Percentiles rank a stretch among this genome's conserved stretches.
Conservation (phyloP, 2,888 invertebrate species). For the Phortica magna region DNA sequence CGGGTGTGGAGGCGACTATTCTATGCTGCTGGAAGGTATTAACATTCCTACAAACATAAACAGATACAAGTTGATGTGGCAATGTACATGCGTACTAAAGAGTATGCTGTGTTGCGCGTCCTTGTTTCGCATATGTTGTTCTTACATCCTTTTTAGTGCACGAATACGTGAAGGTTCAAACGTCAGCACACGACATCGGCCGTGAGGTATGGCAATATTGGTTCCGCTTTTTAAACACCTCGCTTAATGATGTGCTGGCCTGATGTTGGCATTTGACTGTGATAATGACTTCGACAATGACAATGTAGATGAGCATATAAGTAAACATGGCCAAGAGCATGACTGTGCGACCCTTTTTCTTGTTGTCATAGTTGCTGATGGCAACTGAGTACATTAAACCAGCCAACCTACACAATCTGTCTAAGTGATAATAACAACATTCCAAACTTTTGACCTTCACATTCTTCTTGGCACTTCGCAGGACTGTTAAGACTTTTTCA, state of each 20-base stretch:
- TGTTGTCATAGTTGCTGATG: no score
- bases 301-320: background rate
- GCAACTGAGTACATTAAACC: no score
- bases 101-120: background rate
- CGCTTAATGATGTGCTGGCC: conserved; percentile 57
- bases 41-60: background rate
- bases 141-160: background rate
- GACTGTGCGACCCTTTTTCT: no score
- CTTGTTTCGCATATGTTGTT: background rate
- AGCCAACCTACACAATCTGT: no score
- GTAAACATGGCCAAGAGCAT: background rate
- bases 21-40: background rate
- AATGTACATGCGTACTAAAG: background rate
- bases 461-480: no score
- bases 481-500: no score
- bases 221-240: conserved; percentile 61
- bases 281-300: conserved; percentile 8
- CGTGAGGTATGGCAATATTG: conserved; percentile 56
- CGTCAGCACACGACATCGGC: background rate
- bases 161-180: background rate
- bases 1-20: background rate
- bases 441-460: no score
- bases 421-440: no score
- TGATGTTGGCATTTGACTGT: background rate
- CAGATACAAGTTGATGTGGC: background rate